Percentiles rank a stretch among this genome's conserved stretches.
Conservation (phyloP, 2,888 invertebrate genomes). For the Torymus texanus region DNA sequence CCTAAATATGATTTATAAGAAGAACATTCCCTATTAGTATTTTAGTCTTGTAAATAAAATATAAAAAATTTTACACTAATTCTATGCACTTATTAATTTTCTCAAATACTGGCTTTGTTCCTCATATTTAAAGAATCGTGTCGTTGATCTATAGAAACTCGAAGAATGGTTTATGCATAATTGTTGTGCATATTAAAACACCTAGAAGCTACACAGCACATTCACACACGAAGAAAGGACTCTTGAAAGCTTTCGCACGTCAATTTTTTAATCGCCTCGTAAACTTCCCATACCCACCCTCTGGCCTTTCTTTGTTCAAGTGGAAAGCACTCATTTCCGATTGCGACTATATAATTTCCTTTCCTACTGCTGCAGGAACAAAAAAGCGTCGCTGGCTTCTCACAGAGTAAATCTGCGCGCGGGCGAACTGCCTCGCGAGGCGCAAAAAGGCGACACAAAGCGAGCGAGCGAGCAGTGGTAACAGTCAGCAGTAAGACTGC, state of each 20-base stretch:
- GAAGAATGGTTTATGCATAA: too few species aligned
- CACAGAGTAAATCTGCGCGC: neutral
- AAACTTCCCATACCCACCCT: conserved; percentile 16
- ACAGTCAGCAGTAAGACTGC: neutral
- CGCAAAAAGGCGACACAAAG: neutral
- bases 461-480: neutral
- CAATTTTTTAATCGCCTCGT: neutral
- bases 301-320: conserved; percentile 12
- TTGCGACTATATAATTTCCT: conserved; percentile 30
- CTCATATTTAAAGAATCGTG: too few species aligned
- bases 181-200: too few species aligned
- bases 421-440: conserved; percentile 3
- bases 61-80: too few species aligned
- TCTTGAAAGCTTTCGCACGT: neutral
- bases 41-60: too few species aligned
- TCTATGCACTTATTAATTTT: too few species aligned
- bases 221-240: too few species aligned
- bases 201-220: too few species aligned
- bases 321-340: conserved; percentile 35
- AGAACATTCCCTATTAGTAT: too few species aligned
- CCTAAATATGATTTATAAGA: too few species aligned
- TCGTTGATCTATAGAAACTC: too few species aligned
- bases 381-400: conserved; percentile 24
- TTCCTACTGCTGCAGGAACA: neutral
- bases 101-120: too few species aligned